Conservation (phyloP, 2,888 invertebrate genomes). For the Gymnosoma rotundatum region DNA sequence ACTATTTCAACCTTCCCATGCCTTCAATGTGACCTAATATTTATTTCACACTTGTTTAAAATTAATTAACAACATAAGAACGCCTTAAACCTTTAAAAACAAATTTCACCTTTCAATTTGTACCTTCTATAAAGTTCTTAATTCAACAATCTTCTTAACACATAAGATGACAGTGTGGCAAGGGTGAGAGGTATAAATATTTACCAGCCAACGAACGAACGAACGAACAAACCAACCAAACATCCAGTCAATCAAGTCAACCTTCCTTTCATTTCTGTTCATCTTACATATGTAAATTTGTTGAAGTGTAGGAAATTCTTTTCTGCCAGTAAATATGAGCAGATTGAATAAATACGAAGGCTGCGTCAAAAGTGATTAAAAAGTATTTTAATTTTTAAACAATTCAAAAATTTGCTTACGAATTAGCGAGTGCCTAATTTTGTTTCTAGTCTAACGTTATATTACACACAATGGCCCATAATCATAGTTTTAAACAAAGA, state of each 20-base stretch:
- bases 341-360: conserved; percentile 22
- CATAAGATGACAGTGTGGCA: conserved; percentile 39
- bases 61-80: neutral
- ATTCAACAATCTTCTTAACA: conserved; percentile 7
- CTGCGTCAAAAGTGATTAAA: neutral
- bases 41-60: conserved; percentile 22
- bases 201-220: conserved; percentile 17
- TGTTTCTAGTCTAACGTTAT: neutral
- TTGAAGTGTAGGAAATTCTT: conserved; percentile 20
- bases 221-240: conserved; percentile 6
- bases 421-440: no score
- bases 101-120: conserved; percentile 6
- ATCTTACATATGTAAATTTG: conserved; percentile 27
- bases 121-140: conserved; percentile 16
- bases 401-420: no score
- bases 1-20: no score
- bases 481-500: no score
- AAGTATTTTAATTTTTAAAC: neutral
- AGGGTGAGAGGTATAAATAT: conserved; percentile 6
- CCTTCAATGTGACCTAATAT: conserved; percentile 7
- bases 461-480: no score
- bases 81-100: conserved; percentile 14
- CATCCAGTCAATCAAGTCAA: conserved; percentile 38
- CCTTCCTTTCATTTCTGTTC: conserved; percentile 14
- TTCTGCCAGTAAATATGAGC: conserved; percentile 20